Conservation (phyloP, 2,113 vertebrate species). For the Callocephalon fimbriatum region DNA sequence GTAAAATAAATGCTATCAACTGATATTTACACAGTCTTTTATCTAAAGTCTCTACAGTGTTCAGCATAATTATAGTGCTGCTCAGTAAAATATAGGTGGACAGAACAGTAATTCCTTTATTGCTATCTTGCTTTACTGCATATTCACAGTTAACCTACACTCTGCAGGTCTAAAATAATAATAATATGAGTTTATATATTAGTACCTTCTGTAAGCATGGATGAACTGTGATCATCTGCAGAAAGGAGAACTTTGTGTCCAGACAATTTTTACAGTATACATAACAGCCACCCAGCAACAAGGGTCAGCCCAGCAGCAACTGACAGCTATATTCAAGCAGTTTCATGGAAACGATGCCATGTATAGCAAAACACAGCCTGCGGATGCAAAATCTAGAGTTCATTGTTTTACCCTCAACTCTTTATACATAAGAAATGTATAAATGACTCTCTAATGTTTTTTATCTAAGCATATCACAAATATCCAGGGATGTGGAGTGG, state of each 20-base stretch:
- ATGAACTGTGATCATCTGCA: background rate
- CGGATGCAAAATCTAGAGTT: background rate
- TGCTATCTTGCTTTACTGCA: background rate
- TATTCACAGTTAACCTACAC: background rate
- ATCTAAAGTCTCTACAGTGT: background rate
- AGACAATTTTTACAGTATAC: background rate
- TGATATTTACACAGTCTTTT: background rate
- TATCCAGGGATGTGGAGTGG: background rate
- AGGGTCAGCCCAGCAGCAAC: background rate
- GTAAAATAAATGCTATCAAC: constrained; percentile 36
- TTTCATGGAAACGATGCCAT: background rate
- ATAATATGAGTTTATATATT: background rate
- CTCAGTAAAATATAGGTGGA: background rate
- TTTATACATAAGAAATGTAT: background rate
- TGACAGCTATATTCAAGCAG: background rate
- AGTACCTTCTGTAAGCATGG: background rate
- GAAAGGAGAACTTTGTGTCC: background rate
- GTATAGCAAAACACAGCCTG: background rate
- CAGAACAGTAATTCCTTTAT: background rate
- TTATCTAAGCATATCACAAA: background rate
- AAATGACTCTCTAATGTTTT: background rate
- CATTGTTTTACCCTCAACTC: background rate
- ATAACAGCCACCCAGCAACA: background rate
- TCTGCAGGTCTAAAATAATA: background rate
- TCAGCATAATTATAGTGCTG: background rate